These are phyloP conservation scores for Drosophila sucinea DNA, from an alignment of 1,140 invertebrate genomes.

Conservation along the genomic window DNA sequence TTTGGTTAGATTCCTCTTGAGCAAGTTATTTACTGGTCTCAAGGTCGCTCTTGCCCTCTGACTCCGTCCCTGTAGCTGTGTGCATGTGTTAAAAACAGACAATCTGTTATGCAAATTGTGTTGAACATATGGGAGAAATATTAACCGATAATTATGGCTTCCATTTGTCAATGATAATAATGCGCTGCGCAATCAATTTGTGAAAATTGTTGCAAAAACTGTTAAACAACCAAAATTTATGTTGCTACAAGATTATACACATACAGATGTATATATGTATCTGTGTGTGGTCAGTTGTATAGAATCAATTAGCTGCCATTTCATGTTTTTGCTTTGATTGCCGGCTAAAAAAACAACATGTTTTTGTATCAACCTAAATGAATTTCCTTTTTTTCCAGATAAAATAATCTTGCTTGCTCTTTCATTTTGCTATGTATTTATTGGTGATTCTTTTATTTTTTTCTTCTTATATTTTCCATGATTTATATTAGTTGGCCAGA, in stretches of 20 bases:
- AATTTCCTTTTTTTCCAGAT: background rate
- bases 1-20: background rate
- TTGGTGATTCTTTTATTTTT: background rate
- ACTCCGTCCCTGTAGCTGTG: background rate
- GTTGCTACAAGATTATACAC: background rate
- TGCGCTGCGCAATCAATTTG: slow-evolving; percentile 58
- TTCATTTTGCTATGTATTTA: background rate
- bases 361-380: background rate
- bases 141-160: slow-evolving; percentile 79
- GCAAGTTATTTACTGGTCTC: background rate
- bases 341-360: background rate
- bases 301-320: slow-evolving; percentile 40
- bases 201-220: slow-evolving; percentile 30
- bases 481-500: slow-evolving; percentile 66
- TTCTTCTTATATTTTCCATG: slow-evolving; percentile 39
- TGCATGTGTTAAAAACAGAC: slow-evolving; percentile 8
- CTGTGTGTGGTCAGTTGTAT: background rate
- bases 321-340: slow-evolving; percentile 11
- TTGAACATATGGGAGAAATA: slow-evolving; percentile 65
- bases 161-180: slow-evolving; percentile 73
- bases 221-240: slow-evolving; percentile 57
- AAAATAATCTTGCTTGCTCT: background rate
- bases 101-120: slow-evolving; percentile 63
- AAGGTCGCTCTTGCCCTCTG: background rate
- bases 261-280: slow-evolving; percentile 3